Base-by-base conservation (phyloP, 2,113 vertebrate species). In the Melanostigma gelatinosum region DNA sequence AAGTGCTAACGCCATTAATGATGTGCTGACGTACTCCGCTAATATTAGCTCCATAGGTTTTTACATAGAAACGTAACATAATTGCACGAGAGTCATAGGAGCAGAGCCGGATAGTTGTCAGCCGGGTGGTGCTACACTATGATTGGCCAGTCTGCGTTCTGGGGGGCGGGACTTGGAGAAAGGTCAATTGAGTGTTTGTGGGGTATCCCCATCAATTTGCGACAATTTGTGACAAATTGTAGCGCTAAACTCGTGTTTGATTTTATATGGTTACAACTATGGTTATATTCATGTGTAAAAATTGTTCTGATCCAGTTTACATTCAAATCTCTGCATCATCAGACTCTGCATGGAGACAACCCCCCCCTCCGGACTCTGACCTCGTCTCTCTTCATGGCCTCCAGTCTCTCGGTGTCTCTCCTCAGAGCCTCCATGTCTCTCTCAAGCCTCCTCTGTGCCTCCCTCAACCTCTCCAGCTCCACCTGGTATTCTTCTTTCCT, bases 401-500 rank as follows among this genome's bases (percentile, higher is more conserved):
- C 96, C 55, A 88, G 63, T 36, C 80, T 81, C 67, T 90, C 85
- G 0, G 80, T 48, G 46, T 87, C 89, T 46, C 77, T 80, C 89
- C 80, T 88, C 66, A 93, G 73, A 1, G 29, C 60, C 75, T 95
- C 95, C 75, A 93, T 91, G 27, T 97, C 97, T 15, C 91, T 93
- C 69, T 97, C 97, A 71, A 97, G 90, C 88, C 94, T 95, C 67
- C 90, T 95, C 93, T 97, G 97, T 0, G 95, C 91, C 0, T 93
- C 63, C 10, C 92, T 95, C 36, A 97, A 95, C 46, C 94, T 80
- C 88, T 97, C 97, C 91, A 97, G 86, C 63, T 98, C 96, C 0
- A 86, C 79, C 89, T 97, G 96, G 90, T 97, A 96, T 50, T 94
- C 82, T 1, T 93, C 94, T 70, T 96, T 96, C 87, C 82, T 93